A percentile compares a stretch with the other conserved stretches of the same genome.
Conservation (phyloP, 2,113 vertebrate genomes). For the Laterallus jamaicensis region DNA sequence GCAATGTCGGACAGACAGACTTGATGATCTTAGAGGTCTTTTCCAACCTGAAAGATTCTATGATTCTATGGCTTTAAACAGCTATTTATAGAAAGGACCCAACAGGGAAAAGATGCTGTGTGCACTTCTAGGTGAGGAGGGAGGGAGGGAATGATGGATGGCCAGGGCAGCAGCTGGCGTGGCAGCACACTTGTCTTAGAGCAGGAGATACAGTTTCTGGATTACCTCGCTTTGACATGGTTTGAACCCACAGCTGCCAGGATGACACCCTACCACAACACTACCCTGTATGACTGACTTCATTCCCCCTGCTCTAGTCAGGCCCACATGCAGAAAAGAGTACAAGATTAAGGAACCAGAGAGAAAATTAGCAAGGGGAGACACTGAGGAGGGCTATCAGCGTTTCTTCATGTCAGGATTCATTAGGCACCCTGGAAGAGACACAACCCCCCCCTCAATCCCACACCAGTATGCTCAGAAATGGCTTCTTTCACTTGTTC, state of each 20-base stretch:
- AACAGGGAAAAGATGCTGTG: background rate
- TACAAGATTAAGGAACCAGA: background rate
- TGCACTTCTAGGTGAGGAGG: background rate
- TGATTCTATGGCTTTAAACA: background rate
- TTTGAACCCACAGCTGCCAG: background rate
- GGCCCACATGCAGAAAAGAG: background rate
- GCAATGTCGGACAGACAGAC: no score
- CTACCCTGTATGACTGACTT: background rate
- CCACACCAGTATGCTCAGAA: background rate
- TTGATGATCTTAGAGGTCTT: no score
- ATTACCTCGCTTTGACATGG: background rate
- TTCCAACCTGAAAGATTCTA: no score
- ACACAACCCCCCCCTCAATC: fast-evolving
- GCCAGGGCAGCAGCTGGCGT: background rate
- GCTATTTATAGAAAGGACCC: background rate
- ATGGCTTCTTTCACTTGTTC: background rate
- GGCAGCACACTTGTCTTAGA: background rate
- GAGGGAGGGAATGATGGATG: background rate
- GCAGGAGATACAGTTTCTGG: background rate
- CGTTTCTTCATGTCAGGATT: background rate
- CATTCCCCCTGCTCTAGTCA: background rate
- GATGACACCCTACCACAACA: background rate
- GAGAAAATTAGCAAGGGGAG: background rate
- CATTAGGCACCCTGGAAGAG: background rate
- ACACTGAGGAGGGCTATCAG: background rate